These are phyloP conservation scores for Patiria pectinifera DNA, from an alignment of 53 echinoderm and acorn worm species.

Conservation along the genomic window DNA sequence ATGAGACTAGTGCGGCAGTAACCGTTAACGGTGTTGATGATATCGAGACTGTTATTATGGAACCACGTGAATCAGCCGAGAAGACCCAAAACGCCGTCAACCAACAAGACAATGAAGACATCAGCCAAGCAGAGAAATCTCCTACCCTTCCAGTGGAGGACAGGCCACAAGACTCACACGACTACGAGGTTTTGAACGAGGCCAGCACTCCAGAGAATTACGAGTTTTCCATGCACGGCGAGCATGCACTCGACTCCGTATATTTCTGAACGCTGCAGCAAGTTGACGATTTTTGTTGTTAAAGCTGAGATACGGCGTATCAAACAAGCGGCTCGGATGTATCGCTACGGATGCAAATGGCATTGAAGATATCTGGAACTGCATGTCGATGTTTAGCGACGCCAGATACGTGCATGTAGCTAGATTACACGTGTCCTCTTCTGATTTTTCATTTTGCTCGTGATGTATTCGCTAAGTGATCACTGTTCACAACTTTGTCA, in stretches of 20 bases:
- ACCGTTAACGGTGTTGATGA: background rate
- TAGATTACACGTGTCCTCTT: no score
- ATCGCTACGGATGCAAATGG: no score
- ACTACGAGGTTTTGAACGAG: background rate
- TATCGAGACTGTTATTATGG: background rate
- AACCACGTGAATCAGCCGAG: background rate
- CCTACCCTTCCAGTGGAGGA: background rate
- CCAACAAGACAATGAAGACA: background rate
- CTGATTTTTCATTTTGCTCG: no score
- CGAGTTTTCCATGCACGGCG: conserved; percentile 38
- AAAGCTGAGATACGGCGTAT: no score
- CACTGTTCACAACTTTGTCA: no score
- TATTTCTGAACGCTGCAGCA: background rate
- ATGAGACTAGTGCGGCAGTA: background rate
- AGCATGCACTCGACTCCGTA: conserved; percentile 6
- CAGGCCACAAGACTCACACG: background rate
- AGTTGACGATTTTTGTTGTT: background rate
- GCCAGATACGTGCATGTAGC: no score
- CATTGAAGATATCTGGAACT: no score
- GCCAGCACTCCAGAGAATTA: background rate
- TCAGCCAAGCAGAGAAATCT: background rate
- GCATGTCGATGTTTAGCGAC: no score
- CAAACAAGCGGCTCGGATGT: no score
- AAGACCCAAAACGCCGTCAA: background rate
- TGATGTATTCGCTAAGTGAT: no score